These are phyloP conservation scores for Hippocampus kuda DNA, from an alignment of 2,797 vertebrate species.

Conservation along the genomic window DNA sequence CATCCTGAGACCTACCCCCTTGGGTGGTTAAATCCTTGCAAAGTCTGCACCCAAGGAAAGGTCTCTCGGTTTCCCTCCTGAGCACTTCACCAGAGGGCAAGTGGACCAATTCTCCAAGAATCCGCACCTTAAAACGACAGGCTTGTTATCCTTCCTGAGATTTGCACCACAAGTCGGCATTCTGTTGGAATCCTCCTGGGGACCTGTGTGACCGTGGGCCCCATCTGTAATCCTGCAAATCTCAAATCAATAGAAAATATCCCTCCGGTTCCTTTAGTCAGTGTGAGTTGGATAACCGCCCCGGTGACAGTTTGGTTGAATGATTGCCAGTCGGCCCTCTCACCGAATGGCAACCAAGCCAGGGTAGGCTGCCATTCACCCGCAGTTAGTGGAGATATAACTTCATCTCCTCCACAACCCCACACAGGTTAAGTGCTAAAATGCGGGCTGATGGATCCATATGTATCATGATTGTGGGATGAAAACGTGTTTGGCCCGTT, in stretches of 20 bases:
- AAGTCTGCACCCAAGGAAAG: neutral
- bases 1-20: neutral
- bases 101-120: neutral
- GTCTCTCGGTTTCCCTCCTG: neutral
- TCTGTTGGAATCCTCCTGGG: neutral
- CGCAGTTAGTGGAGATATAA: no score
- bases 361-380: neutral
- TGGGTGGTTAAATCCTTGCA: neutral
- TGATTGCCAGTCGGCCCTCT: neutral
- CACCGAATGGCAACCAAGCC: neutral
- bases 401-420: neutral
- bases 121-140: neutral
- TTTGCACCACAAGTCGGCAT: neutral
- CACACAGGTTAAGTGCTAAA: neutral
- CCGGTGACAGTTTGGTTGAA: no score
- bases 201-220: no score
- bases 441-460: neutral
- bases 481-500: no score
- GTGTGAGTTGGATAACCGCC: no score
- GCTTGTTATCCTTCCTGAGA: neutral
- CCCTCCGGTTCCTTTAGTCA: no score
- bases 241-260: no score
- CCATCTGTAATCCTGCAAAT: no score
- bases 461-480: neutral
- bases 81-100: neutral